Conservation (phyloP, 2,888 invertebrate species). For the Nemotelus pantherinus region DNA sequence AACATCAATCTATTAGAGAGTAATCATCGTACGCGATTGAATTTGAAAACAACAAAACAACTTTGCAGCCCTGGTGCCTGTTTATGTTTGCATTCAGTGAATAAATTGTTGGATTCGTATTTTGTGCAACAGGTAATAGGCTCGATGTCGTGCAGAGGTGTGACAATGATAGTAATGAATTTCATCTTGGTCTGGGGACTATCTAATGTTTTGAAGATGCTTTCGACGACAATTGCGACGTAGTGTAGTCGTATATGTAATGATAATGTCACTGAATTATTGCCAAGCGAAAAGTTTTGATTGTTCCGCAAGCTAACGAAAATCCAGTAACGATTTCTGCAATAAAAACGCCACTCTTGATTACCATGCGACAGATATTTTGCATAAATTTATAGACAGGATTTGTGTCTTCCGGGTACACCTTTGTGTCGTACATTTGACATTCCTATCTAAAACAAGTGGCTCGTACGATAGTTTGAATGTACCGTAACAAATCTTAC, state of each 20-base stretch:
- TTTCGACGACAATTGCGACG: background rate
- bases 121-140: constrained; percentile 24
- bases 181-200: background rate
- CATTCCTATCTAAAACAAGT: background rate
- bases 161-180: constrained; percentile 39
- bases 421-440: background rate
- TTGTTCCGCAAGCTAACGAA: constrained; percentile 26
- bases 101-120: background rate
- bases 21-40: background rate
- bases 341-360: constrained; percentile 41
- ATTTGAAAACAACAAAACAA: too few species aligned
- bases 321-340: background rate
- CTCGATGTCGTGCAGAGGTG: constrained; percentile 21
- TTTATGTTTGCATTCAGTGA: background rate
- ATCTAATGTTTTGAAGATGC: constrained; percentile 29
- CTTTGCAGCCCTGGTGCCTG: too few species aligned
- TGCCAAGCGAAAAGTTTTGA: constrained; percentile 16
- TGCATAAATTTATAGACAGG: constrained; percentile 7
- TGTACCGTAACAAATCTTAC: background rate
- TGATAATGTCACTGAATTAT: constrained; percentile 4
- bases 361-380: constrained; percentile 12
- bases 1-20: background rate
- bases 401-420: constrained; percentile 17
- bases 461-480: background rate
- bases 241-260: constrained; percentile 20